phyloP scores from a whole-genome alignment of 2,113 vertebrate genomes.

The Pluvianellus socialis region DNA sequence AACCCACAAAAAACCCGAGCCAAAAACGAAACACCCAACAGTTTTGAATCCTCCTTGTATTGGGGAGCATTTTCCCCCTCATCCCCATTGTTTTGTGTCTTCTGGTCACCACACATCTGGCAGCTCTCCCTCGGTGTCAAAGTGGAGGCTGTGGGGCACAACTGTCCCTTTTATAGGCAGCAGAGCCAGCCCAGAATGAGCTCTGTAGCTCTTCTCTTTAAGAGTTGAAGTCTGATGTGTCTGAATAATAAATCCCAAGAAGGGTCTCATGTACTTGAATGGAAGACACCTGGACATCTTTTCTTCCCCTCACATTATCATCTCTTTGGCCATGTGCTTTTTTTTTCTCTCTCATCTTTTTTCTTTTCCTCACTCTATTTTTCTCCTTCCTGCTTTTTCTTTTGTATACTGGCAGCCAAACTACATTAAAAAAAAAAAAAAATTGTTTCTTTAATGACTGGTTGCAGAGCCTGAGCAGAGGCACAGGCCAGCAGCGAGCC shows the following conservation, averaged over 20 bases:
- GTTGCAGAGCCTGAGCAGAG: neutral
- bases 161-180: neutral
- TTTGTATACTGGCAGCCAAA: neutral
- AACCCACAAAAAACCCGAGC: no score
- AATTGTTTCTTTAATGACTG: neutral
- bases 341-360: neutral
- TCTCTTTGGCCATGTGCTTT: neutral
- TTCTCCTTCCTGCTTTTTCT: neutral
- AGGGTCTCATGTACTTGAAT: neutral
- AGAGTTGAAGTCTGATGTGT: neutral
- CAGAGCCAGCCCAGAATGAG: neutral
- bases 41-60: neutral
- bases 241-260: neutral
- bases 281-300: neutral
- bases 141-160: neutral
- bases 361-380: neutral
- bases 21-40: no score
- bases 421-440: neutral
- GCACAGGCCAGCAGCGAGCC: neutral
- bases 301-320: neutral
- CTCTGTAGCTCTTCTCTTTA: neutral
- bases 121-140: fast-evolving
- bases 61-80: neutral
- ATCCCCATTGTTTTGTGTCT: neutral
- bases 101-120: fast-evolving